Evolutionary conservation across 2,113 vertebrate species (phyloP).

Genomic region (Orthonyx spaldingii): DNA sequence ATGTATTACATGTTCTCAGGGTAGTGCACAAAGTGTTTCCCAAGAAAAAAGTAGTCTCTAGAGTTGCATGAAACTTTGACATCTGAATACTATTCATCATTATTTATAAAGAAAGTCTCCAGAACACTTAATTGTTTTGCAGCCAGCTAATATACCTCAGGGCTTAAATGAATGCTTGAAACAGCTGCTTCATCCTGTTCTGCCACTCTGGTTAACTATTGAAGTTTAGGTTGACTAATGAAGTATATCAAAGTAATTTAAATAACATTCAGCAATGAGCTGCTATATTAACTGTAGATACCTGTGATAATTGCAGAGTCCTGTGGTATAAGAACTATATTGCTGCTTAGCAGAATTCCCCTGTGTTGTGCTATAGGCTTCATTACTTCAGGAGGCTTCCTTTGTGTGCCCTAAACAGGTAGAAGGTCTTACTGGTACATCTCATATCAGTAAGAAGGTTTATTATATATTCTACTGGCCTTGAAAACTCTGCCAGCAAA

Average conservation of each 20-base stretch:
- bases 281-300: not conserved
- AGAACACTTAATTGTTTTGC: constrained; percentile 17
- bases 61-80: not conserved
- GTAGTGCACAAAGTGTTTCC: not conserved
- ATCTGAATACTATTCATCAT: not conserved
- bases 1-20: not conserved
- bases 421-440: not conserved
- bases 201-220: not conserved
- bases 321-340: not conserved
- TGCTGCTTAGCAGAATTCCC: not conserved
- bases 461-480: not conserved
- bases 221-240: constrained; percentile 15
- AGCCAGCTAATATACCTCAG: not conserved
- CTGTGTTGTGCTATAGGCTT: not conserved
- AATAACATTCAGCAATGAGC: not conserved
- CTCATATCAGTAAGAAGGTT: not conserved
- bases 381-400: not conserved
- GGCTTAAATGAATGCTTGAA: not conserved
- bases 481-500: not conserved
- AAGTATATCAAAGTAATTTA: constrained; percentile 29
- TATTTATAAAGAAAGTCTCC: constrained; percentile 23
- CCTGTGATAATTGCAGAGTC: not conserved
- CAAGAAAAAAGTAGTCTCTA: not conserved
- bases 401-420: not conserved
- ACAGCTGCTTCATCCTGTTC: constrained; percentile 39